A percentile compares a stretch with the other conserved stretches of the same genome.
Evolutionary conservation across 37 sponge, comb jelly and placozoan genomes (phyloP).

Genomic region (Geodia barretti): DNA sequence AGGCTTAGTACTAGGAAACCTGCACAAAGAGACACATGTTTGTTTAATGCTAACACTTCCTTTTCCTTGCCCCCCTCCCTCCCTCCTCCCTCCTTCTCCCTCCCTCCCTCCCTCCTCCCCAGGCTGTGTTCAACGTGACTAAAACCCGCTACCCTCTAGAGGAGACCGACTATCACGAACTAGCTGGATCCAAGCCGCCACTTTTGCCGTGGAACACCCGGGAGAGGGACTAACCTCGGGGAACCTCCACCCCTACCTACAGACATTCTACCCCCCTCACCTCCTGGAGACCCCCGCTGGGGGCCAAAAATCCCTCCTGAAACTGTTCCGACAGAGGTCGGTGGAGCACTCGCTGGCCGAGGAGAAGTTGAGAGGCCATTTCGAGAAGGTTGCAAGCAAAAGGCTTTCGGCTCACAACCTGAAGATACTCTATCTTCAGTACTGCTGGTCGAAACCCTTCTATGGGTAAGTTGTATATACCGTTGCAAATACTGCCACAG

Average conservation of each 20-base stretch:
- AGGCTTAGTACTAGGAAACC: no score
- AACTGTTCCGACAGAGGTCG: slow-evolving; percentile 25
- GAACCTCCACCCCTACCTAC: slow-evolving; percentile 7
- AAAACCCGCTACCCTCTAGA: slow-evolving; percentile 75
- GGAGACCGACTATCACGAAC: slow-evolving; percentile 36
- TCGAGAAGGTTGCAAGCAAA: background rate
- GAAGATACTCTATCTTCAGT: slow-evolving; percentile 72
- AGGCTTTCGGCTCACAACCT: slow-evolving; percentile 10
- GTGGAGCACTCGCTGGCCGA: background rate
- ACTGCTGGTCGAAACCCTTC: slow-evolving; percentile 70
- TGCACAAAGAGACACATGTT: no score
- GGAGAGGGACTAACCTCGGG: background rate
- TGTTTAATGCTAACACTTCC: no score
- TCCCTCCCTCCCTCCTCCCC: slow-evolving; percentile 10
- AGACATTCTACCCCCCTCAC: slow-evolving; percentile 66
- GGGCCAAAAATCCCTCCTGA: background rate
- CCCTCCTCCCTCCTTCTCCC: background rate
- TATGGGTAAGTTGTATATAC: slow-evolving; percentile 70
- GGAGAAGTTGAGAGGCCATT: background rate
- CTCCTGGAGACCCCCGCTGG: background rate
- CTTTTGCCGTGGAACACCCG: background rate
- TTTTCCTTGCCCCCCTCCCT: background rate
- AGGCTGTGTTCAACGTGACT: slow-evolving; percentile 79
- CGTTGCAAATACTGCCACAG: no score
- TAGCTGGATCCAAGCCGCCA: slow-evolving; percentile 76